Evolutionary conservation across 2,113 vertebrate genomes (phyloP), one percentile per base, ranked within the genome.

Genomic region (Miniopterus natalensis): DNA sequence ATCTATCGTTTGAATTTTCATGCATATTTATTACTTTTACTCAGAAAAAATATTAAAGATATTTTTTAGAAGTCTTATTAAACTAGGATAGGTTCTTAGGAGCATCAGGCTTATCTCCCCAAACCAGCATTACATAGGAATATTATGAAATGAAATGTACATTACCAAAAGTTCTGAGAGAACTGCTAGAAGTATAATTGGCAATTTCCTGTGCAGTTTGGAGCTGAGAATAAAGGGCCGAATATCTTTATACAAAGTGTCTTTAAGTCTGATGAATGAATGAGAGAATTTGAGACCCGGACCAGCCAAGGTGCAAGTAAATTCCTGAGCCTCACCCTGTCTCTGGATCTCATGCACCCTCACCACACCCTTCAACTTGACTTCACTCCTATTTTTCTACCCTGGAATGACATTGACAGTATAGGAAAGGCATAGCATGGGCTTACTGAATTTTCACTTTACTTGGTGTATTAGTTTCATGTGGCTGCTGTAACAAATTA

Each of bases 51-150:
- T 74, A 87, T 77, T 92, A 70, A 95, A 89, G 55, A 53, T 79
- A 73, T 73, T 96, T 97, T 84, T 96, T 88, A 94, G 49, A 97
- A 55, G 49, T 88, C 77, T 95, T 71, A 90, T 92, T 90, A 90
- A 92, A 92, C 73, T 94, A 40, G 71, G 66, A 80, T 92, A 73
- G 27, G 31, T 93, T 93, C 70, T 92, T 84, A 84, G 75, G 81
- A 93, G n/a, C 49, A 95, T 92, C 45, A 88, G 51, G n/a, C 66
- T 97, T 96, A 96, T 97, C 92, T 97, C 80, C 49, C 51, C 45
- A 94, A 95, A 49, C 61, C 88, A 96, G 96, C 57, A 78, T 78
- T 92, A 80, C 25, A 21, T 23, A 73, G 31, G 55, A 95, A 84
- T 95, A 89, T 84, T 91, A 90, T 73, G 81, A 92, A 75, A 88